Conservation (phyloP, 2,888 invertebrate genomes). For the Ormyrus pomaceus region DNA sequence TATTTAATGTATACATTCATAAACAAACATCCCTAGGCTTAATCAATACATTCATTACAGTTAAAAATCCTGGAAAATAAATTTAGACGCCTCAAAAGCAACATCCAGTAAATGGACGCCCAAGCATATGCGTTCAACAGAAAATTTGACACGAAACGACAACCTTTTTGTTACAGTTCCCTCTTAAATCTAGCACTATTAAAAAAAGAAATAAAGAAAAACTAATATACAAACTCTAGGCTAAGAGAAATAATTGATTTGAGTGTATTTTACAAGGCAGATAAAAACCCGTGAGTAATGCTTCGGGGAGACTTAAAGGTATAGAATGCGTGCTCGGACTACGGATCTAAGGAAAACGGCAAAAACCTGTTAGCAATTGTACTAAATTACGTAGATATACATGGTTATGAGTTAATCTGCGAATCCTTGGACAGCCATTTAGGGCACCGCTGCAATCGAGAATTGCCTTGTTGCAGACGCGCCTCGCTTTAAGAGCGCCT, state of each 20-base stretch:
- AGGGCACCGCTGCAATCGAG: slow-evolving; percentile 68
- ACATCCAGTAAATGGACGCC: slow-evolving; percentile 66
- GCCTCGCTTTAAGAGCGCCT: neutral
- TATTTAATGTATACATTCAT: slow-evolving; percentile 51
- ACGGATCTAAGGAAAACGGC: slow-evolving; percentile 43
- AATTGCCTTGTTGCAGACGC: slow-evolving; percentile 51
- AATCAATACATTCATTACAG: slow-evolving; percentile 26
- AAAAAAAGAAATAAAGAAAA: neutral
- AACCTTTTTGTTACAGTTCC: too few relatives aligned
- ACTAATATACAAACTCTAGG: neutral
- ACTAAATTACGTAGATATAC: slow-evolving; percentile 53
- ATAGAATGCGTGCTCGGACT: slow-evolving; percentile 4
- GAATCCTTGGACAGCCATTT: slow-evolving; percentile 65
- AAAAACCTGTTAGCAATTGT: slow-evolving; percentile 51
- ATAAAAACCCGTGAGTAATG: slow-evolving; percentile 30
- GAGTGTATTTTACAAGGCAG: slow-evolving; percentile 23
- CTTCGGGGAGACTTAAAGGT: slow-evolving; percentile 40
- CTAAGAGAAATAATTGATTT: slow-evolving; percentile 6
- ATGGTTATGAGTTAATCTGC: slow-evolving; percentile 57
- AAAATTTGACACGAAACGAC: slow-evolving; percentile 14
- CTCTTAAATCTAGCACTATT: neutral
- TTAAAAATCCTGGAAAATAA: slow-evolving; percentile 17
- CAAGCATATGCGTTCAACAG: slow-evolving; percentile 56
- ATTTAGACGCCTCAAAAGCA: slow-evolving; percentile 56
- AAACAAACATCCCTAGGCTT: slow-evolving; percentile 36